These are phyloP conservation scores for Oscheius sp. DNA, from an alignment of 1,140 invertebrate genomes.

Conservation along the genomic window DNA sequence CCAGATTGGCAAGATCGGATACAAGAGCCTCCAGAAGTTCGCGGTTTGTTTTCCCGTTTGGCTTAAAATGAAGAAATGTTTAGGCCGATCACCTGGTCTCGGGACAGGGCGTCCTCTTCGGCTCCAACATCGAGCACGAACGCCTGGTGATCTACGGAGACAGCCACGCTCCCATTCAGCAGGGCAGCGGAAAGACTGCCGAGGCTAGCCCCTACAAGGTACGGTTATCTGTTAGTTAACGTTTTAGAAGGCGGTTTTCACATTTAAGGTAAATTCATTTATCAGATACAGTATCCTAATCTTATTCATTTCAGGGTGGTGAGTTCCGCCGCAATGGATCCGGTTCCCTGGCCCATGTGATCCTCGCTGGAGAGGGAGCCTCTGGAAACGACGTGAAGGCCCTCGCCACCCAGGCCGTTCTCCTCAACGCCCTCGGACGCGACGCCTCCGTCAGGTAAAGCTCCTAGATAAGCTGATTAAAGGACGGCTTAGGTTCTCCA, in stretches of 20 bases:
- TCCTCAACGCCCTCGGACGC: slow-evolving; percentile 32
- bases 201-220: slow-evolving; percentile 43
- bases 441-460: slow-evolving; percentile 5
- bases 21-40: slow-evolving; percentile 39
- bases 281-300: not conserved
- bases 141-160: slow-evolving; percentile 48
- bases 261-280: not conserved
- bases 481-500: not conserved
- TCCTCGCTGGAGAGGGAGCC: slow-evolving; percentile 54
- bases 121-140: slow-evolving; percentile 53
- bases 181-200: slow-evolving; percentile 42
- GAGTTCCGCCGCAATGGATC: slow-evolving; percentile 44
- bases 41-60: slow-evolving; percentile 1
- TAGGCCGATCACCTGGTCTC: slow-evolving; percentile 43
- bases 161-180: slow-evolving; percentile 39
- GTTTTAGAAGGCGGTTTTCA: no score
- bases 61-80: not conserved
- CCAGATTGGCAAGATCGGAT: slow-evolving; percentile 18
- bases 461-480: not conserved
- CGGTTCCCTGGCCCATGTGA: slow-evolving; percentile 49
- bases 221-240: no score
- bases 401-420: slow-evolving; percentile 53
- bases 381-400: slow-evolving; percentile 47
- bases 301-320: slow-evolving; percentile 38
- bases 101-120: slow-evolving; percentile 50